These are phyloP conservation scores for Cavia porcellus DNA, from an alignment of 2,113 vertebrate species.

Conservation along the genomic window DNA sequence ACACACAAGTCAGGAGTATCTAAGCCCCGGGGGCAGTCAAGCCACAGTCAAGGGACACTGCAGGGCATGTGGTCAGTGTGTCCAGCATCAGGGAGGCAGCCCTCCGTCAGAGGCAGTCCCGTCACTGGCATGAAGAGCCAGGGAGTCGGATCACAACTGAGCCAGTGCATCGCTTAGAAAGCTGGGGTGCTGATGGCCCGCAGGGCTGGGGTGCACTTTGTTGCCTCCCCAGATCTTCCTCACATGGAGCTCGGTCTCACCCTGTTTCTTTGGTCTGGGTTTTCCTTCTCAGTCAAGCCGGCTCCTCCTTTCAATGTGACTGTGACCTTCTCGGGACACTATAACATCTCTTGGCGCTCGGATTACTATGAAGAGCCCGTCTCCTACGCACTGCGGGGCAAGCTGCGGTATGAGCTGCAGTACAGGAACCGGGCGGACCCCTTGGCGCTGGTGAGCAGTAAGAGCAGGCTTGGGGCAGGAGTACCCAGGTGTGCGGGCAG, in stretches of 20 bases:
- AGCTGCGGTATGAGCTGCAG: constrained; percentile 89
- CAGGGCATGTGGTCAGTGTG: rapidly evolving
- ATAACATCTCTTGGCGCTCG: constrained; percentile 92
- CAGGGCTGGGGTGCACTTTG: too few species aligned
- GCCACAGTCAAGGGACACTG: not conserved
- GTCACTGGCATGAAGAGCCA: not conserved
- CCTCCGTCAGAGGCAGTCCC: not conserved
- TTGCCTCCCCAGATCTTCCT: not conserved
- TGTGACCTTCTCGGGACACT: constrained; percentile 74
- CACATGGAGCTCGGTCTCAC: not conserved
- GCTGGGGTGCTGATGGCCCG: not conserved
- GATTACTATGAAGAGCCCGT: constrained; percentile 54
- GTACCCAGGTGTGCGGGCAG: rapidly evolving
- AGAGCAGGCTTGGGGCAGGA: rapidly evolving
- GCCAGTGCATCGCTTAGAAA: not conserved
- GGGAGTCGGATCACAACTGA: too few species aligned
- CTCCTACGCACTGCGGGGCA: constrained; percentile 63
- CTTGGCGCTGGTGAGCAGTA: constrained; percentile 42
- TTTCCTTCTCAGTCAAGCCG: constrained; percentile 90
- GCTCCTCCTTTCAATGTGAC: constrained; percentile 89
- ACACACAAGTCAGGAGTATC: not conserved
- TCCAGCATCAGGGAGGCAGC: not conserved
- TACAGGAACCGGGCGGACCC: constrained; percentile 81
- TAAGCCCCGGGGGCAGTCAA: rapidly evolving
- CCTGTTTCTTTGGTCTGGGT: constrained; percentile 52